These are phyloP conservation scores for Tinamus guttatus DNA, from an alignment of 2,113 vertebrate genomes.

Conservation along the genomic window DNA sequence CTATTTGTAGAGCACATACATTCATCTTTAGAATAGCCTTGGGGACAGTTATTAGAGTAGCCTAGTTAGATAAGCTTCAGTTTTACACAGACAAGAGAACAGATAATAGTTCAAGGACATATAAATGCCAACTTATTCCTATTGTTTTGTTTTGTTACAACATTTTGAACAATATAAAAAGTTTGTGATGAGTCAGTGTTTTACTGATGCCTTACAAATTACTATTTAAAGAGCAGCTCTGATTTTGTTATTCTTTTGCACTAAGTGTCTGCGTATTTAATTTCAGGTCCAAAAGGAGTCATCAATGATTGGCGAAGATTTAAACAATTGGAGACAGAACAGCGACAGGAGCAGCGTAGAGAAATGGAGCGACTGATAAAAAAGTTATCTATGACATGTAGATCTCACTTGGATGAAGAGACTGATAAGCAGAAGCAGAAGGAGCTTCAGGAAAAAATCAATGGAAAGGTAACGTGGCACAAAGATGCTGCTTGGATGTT, in stretches of 20 bases:
- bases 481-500: neutral
- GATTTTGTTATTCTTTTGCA: neutral
- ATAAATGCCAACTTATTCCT: neutral
- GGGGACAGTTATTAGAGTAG: neutral
- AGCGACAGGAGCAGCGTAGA: slow-evolving; percentile 90
- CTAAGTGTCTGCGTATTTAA: accelerated
- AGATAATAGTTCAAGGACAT: neutral
- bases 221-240: neutral
- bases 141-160: neutral
- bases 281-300: slow-evolving; percentile 94
- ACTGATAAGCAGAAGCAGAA: slow-evolving; percentile 88
- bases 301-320: slow-evolving; percentile 97
- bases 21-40: neutral
- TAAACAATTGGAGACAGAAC: slow-evolving; percentile 95
- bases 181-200: neutral
- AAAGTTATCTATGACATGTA: slow-evolving; percentile 92
- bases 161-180: neutral
- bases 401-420: slow-evolving; percentile 91
- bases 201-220: neutral
- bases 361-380: slow-evolving; percentile 95
- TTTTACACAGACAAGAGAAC: neutral
- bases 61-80: neutral
- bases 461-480: slow-evolving; percentile 86
- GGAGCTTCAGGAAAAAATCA: slow-evolving; percentile 89
- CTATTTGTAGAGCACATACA: neutral